Evolutionary conservation across 2,113 vertebrate species (phyloP).

Genomic region (Poeciliopsis occidentalis): DNA sequence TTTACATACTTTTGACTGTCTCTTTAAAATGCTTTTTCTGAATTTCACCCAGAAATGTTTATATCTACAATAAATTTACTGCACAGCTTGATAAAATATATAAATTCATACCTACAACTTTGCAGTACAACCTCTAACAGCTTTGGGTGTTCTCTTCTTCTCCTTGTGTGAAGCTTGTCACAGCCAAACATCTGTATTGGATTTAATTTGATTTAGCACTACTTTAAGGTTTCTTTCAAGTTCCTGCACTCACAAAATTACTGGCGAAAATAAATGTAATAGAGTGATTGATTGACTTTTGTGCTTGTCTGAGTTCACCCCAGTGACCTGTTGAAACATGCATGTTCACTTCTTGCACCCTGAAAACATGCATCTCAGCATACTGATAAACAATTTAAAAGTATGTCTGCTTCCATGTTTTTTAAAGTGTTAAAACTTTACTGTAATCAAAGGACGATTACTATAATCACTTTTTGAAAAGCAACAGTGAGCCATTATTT

Average conservation of each 20-base stretch:
- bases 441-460: no score
- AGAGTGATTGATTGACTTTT: conserved; percentile 18
- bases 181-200: not conserved
- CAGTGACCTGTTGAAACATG: conserved; percentile 3
- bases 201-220: conserved; percentile 32
- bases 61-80: not conserved
- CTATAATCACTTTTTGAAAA: no score
- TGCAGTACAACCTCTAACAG: not conserved
- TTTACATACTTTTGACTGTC: no score
- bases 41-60: no score
- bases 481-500: no score
- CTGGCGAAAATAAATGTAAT: conserved; percentile 15
- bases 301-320: not conserved
- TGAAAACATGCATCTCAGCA: not conserved
- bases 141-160: conserved; percentile 4
- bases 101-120: conserved; percentile 4
- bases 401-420: not conserved
- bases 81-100: conserved; percentile 11
- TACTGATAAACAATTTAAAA: not conserved
- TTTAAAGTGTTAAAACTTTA: no score
- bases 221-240: not conserved
- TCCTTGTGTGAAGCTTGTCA: not conserved
- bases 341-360: not conserved
- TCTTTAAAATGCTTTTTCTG: no score
- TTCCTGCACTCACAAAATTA: conserved; percentile 8